Percentiles rank a stretch among this genome's conserved stretches.
Evolutionary conservation across 2,888 invertebrate genomes (phyloP).

Genomic region (Lasius fuliginosus): DNA sequence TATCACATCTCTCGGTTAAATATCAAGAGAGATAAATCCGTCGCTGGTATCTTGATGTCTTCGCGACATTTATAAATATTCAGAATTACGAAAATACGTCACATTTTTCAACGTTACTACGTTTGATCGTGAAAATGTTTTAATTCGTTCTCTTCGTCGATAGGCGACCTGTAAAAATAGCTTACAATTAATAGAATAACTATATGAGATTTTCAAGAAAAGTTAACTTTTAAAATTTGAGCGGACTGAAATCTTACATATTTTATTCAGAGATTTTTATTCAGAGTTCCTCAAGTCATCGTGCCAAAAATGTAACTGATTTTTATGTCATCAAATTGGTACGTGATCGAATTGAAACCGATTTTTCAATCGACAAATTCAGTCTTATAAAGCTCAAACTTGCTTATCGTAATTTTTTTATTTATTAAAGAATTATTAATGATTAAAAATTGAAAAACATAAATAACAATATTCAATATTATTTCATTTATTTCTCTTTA

Average conservation of each 20-base stretch:
- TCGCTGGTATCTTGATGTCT: neutral
- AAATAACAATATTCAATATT: neutral
- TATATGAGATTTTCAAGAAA: neutral
- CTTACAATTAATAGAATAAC: neutral
- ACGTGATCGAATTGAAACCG: neutral
- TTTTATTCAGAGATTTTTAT: neutral
- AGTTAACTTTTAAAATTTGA: neutral
- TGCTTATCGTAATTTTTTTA: neutral
- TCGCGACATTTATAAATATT: slow-evolving; percentile 65
- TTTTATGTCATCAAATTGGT: neutral
- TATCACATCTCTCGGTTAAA: slow-evolving; percentile 49
- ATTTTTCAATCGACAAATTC: neutral
- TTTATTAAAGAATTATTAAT: neutral
- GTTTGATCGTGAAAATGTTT: neutral
- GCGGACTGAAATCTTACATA: neutral
- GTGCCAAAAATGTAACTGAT: slow-evolving; percentile 4
- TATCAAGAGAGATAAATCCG: slow-evolving; percentile 66
- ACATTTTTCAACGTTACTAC: neutral
- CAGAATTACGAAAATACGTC: slow-evolving; percentile 47
- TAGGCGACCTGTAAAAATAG: neutral
- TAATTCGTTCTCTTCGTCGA: neutral
- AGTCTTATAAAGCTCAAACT: neutral
- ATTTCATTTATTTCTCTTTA: neutral
- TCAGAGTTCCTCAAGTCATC: neutral
- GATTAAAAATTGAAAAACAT: neutral